Conservation (phyloP, 2,113 vertebrate species). For the Austrofundulus limnaeus region DNA sequence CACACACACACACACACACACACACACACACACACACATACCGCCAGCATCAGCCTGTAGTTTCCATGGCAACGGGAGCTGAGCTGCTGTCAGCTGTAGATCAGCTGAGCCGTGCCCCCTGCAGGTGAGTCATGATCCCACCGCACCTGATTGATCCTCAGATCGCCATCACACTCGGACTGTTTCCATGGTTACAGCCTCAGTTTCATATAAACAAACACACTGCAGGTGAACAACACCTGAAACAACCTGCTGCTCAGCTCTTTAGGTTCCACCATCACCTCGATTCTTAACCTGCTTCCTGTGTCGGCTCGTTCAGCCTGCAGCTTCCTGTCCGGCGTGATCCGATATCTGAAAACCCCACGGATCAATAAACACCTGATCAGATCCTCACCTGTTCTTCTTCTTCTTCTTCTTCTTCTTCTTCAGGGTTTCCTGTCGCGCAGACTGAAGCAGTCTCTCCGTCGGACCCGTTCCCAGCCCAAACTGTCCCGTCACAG, state of each 20-base stretch:
- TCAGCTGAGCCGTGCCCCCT: constrained; percentile 7
- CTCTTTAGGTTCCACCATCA: no score
- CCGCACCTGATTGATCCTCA: not conserved
- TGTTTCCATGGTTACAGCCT: no score
- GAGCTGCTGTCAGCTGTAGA: constrained; percentile 60
- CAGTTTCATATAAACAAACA: not conserved
- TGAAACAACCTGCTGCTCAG: no score
- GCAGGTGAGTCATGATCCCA: not conserved
- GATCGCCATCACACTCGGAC: no score
- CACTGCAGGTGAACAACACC: not conserved
- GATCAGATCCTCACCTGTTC: not conserved
- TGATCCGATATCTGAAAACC: no score
- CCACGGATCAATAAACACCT: not conserved
- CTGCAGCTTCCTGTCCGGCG: no score
- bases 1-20: constrained; percentile 9
- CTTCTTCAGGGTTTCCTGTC: constrained; percentile 85
- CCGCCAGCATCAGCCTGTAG: constrained; percentile 71
- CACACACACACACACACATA: not conserved
- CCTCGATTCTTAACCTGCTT: no score
- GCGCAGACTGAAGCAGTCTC: constrained; percentile 92
- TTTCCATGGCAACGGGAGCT: constrained; percentile 87
- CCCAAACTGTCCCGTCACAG: constrained; percentile 87
- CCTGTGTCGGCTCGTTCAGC: no score
- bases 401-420: not conserved
- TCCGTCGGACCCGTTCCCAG: constrained; percentile 92